A percentile compares a stretch with the other conserved stretches of the same genome.
These are phyloP conservation scores for Coluber constrictor DNA, from an alignment of 2,797 vertebrate species.

Conservation along the genomic window DNA sequence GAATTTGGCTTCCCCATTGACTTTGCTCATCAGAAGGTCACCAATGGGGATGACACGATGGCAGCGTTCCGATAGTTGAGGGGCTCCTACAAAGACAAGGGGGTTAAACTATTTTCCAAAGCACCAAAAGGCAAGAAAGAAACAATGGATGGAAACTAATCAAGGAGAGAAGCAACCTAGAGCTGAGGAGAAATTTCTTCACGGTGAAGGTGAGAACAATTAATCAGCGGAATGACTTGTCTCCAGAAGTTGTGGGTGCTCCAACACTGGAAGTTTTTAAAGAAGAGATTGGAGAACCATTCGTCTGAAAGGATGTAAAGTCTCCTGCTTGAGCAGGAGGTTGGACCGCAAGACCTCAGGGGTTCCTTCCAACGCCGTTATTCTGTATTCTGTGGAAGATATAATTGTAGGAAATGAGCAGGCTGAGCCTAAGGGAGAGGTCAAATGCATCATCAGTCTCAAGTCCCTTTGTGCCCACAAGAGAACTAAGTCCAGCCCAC, in stretches of 20 bases:
- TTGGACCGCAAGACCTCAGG: no score
- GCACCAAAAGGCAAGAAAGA: background rate
- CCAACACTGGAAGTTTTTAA: background rate
- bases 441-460: no score
- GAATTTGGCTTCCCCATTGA: no score
- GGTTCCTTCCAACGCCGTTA: no score
- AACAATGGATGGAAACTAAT: background rate
- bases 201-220: background rate
- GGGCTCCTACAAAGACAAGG: background rate
- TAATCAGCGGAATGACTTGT: background rate
- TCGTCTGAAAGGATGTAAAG: background rate
- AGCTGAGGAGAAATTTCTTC: background rate
- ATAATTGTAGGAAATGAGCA: no score
- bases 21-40: no score
- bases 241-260: background rate
- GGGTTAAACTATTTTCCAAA: background rate
- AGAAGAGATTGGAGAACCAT: background rate
- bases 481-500: no score
- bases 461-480: rapidly evolving
- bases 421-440: no score
- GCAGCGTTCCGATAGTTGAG: background rate
- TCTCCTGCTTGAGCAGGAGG: no score
- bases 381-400: no score
- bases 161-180: background rate
- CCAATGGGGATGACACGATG: no score